phyloP scores from a whole-genome alignment of 2,888 invertebrate genomes.

The Noctua janthe region DNA sequence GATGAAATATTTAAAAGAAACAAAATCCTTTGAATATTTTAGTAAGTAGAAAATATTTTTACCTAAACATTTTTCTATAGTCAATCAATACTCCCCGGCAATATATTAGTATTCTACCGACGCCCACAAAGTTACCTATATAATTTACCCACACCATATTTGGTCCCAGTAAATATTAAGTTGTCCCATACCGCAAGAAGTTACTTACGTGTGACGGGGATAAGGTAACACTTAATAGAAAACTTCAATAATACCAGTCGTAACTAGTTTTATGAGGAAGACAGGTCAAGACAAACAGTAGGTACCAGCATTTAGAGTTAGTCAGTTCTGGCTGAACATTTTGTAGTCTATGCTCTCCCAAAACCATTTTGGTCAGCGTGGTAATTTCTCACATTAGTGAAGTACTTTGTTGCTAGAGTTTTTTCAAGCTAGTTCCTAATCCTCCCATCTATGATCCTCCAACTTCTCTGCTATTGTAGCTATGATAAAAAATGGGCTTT shows the following conservation, averaged over 20 bases:
- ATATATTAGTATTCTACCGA: slow-evolving; percentile 59
- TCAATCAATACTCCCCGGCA: slow-evolving; percentile 21
- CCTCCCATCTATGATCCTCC: background rate
- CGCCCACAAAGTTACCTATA: slow-evolving; percentile 44
- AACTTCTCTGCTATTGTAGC: background rate
- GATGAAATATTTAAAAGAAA: background rate
- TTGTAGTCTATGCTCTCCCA: too few relatives aligned
- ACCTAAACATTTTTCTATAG: background rate
- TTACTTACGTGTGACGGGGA: slow-evolving; percentile 55
- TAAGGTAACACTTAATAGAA: slow-evolving; percentile 10
- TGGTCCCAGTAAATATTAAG: slow-evolving; percentile 60
- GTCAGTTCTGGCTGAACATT: too few relatives aligned
- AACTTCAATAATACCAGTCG: slow-evolving; percentile 32
- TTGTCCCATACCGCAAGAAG: slow-evolving; percentile 55
- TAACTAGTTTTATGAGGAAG: background rate
- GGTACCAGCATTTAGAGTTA: too few relatives aligned
- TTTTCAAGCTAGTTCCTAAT: background rate
- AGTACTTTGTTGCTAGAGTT: background rate
- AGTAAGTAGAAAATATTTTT: slow-evolving; percentile 1
- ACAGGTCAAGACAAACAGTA: too few relatives aligned
- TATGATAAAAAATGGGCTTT: background rate
- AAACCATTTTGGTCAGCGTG: background rate
- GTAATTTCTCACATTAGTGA: too few relatives aligned
- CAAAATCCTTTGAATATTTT: slow-evolving; percentile 14
- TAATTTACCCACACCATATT: slow-evolving; percentile 59